Base-by-base conservation (phyloP, 2,797 vertebrate genomes). In the Pipistrellus kuhlii region DNA sequence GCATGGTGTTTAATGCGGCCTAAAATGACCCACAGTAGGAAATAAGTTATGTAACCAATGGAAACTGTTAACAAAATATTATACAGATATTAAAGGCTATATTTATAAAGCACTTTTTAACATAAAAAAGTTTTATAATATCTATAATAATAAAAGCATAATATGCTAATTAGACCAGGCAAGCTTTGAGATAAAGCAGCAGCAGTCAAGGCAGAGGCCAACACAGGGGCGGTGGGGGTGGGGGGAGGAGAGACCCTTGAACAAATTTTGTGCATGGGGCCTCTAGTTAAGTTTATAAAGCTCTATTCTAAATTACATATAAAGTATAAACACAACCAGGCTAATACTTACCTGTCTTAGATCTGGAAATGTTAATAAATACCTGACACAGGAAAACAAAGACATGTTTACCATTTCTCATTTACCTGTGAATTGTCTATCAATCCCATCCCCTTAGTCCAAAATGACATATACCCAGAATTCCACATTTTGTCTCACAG, bases 291-390 rank as follows among this genome's bases (percentile, higher is more conserved):
- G 35, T 71, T 94, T 80, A 57, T 55, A 68, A 86, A 77, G 20
- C 38, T 91, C 30, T 66, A 51, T 48, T 71, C 66, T 41, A 80
- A 84, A 73, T 81, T 73, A 59, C 12, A 32, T 66, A 69, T 48
- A 51, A 23, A 77, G 17, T 44, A 51, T 81, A 90, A 76, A 89
- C 53, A 13, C 32, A 81, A 82, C 10, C 13, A 82, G 32, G 59
- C 32, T 38, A 76, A 88, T 84, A 81, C 2, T n/a, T 35, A 25
- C 57, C 57, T 59, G 57, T 44, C 75, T 73, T 85, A 81, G 72
- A 32, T 53, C 20, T 80, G 38, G 59, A 93, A 88, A 38, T 92
- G 27, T 85, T 90, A 73, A 35, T 51, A 95, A 81, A 87, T 38
- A 51, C 59, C n/a, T 82, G 81, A 53, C 68, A 71, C 48, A 25